Evolutionary conservation across 2,888 invertebrate species (phyloP).

Genomic region (Epistrophella euchroma): DNA sequence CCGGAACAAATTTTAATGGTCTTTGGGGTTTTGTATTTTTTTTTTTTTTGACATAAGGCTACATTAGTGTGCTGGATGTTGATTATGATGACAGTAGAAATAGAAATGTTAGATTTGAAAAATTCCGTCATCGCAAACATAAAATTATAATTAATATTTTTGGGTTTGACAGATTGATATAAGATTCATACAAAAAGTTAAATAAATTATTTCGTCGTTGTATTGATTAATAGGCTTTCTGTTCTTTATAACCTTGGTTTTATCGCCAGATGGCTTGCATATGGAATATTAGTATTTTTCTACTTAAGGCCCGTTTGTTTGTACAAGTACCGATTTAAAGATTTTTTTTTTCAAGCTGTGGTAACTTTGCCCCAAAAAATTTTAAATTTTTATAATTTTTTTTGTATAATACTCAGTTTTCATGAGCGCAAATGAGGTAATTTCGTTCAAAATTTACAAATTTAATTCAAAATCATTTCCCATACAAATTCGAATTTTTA

Average conservation of each 20-base stretch:
- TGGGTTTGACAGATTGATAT: conserved; percentile 3
- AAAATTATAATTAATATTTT: conserved; percentile 4
- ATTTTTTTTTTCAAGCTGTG: no score
- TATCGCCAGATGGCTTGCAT: not conserved
- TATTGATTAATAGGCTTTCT: not conserved
- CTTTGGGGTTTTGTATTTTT: conserved; percentile 26
- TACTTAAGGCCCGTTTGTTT: not conserved
- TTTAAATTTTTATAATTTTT: no score
- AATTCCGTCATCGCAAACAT: conserved; percentile 23
- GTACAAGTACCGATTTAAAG: no score
- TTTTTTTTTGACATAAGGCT: conserved; percentile 31
- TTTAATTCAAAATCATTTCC: no score
- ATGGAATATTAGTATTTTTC: not conserved
- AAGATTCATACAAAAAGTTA: not conserved
- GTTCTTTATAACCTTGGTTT: not conserved
- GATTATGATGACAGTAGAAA: conserved; percentile 41
- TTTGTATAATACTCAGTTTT: no score
- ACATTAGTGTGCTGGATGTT: conserved; percentile 41
- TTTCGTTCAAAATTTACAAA: no score
- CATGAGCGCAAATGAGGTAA: no score
- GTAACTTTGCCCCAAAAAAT: no score
- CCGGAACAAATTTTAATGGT: conserved; percentile 69
- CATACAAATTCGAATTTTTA: no score
- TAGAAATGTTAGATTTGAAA: conserved; percentile 10
- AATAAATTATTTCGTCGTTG: not conserved